A percentile compares a stretch with the other conserved stretches of the same genome.
Evolutionary conservation across 1,140 invertebrate species (phyloP).

Genomic region (Hylaeus volcanicus): DNA sequence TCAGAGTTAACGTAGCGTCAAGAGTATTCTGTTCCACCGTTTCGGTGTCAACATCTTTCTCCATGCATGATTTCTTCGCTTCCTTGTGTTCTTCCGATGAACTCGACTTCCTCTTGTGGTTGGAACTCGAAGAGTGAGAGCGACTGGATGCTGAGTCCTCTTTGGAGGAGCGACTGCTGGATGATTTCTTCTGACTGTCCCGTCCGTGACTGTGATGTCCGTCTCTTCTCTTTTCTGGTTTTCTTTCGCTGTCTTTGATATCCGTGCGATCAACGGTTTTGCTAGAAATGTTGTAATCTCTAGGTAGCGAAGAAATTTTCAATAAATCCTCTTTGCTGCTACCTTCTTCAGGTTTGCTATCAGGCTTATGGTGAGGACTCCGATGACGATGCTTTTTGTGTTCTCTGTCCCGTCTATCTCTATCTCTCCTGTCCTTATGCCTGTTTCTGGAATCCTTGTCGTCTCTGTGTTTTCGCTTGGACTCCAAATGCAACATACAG

Average conservation of each 20-base stretch:
- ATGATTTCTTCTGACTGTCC: slow-evolving; percentile 49
- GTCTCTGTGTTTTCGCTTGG: slow-evolving; percentile 55
- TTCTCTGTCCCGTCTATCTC: slow-evolving; percentile 62
- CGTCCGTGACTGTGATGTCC: slow-evolving; percentile 49
- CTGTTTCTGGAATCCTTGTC: slow-evolving; percentile 63
- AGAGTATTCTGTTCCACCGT: slow-evolving; percentile 31
- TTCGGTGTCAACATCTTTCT: slow-evolving; percentile 33
- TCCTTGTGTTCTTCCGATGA: slow-evolving; percentile 50
- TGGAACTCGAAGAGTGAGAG: slow-evolving; percentile 66
- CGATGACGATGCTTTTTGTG: slow-evolving; percentile 65
- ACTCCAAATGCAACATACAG: slow-evolving; percentile 34
- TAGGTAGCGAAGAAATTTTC: slow-evolving; percentile 16
- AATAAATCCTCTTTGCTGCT: slow-evolving; percentile 31
- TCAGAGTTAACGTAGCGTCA: slow-evolving; percentile 12
- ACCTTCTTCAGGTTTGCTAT: slow-evolving; percentile 35
- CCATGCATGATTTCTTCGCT: slow-evolving; percentile 40
- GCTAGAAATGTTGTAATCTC: slow-evolving; percentile 31
- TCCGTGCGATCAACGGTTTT: slow-evolving; percentile 51
- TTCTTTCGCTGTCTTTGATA: slow-evolving; percentile 52
- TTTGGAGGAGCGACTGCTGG: slow-evolving; percentile 39
- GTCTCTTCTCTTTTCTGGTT: slow-evolving; percentile 55
- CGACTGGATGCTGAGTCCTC: slow-evolving; percentile 50
- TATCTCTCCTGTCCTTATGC: slow-evolving; percentile 67
- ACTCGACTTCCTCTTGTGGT: slow-evolving; percentile 62
- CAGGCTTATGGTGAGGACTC: slow-evolving; percentile 53